Evolutionary conservation across 2,888 invertebrate species (phyloP), one percentile per base, ranked within the genome.

Genomic region (Philereme transversata): DNA sequence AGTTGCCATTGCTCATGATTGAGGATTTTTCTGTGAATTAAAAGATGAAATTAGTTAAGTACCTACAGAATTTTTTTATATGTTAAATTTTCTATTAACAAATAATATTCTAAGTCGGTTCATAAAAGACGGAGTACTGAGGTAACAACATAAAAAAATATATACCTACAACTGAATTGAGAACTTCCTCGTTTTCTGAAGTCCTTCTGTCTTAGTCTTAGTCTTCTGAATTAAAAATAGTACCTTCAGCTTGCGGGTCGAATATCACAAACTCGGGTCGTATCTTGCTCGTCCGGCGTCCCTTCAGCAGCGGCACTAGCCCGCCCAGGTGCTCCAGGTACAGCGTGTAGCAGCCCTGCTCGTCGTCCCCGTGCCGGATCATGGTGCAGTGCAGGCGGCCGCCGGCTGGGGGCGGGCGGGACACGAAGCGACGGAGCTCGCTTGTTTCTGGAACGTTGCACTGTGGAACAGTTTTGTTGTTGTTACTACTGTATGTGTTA

Each of bases 221-320:
- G n/a, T n/a, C n/a, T n/a, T n/a, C n/a, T n/a, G n/a, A 22, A 3
- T 22, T 22, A 22, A 22, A 22, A 22, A 22, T 22, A 22, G 22
- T 22, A 54, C 96, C 96, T 91, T 96, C 96, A 44, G 94, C 94
- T 87, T 98, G 97, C 3, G 98, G 98, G 88, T 98, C 98, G 82
- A 97, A 98, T 77, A 99, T 99, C 60, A 99, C 98, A 87, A 99
- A 99, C 88, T 99, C 99, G 0, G 99, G 99, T 57, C 99, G 94
- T 69, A 99, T 97, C 91, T 99, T 99, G 86, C 99, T 99, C 63
- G 98, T 98, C 64, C 99, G 93, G 75, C 98, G 97, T 33, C 99
- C 99, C 83, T 99, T 98, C 9, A 99, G 93, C 57, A 99, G 93
- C 0, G 99, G 99, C 68, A 99, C 98, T 51, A 99, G 93, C 0